A percentile compares a stretch with the other conserved stretches of the same genome.
These are phyloP conservation scores for Mirounga angustirostris DNA, from an alignment of 2,113 vertebrate genomes.

Conservation along the genomic window DNA sequence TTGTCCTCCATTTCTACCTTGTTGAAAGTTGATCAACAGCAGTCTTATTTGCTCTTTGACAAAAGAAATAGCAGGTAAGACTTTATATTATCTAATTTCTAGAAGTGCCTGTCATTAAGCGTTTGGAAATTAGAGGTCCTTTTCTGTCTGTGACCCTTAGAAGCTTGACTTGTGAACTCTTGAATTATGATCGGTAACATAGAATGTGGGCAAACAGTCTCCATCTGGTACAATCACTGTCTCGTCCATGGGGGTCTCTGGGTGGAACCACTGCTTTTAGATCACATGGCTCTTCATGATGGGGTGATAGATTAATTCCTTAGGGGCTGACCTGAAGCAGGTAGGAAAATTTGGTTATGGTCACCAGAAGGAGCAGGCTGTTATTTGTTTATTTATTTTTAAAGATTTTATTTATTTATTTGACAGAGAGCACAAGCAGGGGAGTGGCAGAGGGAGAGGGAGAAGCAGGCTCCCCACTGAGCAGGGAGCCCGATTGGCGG, in stretches of 20 bases:
- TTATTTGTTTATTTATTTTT: neutral
- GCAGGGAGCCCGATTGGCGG: too few relatives aligned
- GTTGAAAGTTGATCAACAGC: constrained; percentile 35
- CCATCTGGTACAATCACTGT: neutral
- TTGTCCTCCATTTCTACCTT: neutral
- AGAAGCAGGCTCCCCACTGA: too few relatives aligned
- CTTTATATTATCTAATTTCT: constrained; percentile 35
- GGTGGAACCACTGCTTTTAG: neutral
- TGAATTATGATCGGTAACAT: neutral
- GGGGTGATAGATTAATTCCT: neutral
- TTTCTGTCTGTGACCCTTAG: constrained; percentile 34
- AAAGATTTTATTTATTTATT: neutral
- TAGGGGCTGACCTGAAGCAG: neutral
- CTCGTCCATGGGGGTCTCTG: neutral
- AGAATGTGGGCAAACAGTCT: neutral
- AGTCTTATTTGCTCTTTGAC: neutral
- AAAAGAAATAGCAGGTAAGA: constrained; percentile 26
- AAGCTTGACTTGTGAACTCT: neutral
- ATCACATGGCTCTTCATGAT: neutral
- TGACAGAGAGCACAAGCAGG: too few relatives aligned
- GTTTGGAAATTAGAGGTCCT: neutral
- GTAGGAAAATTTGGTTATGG: constrained; percentile 34
- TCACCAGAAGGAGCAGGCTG: neutral
- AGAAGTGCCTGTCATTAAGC: neutral
- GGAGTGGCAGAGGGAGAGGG: too few relatives aligned